Conservation (phyloP, 2,113 vertebrate species). For the Ctenodactylus gundi region DNA sequence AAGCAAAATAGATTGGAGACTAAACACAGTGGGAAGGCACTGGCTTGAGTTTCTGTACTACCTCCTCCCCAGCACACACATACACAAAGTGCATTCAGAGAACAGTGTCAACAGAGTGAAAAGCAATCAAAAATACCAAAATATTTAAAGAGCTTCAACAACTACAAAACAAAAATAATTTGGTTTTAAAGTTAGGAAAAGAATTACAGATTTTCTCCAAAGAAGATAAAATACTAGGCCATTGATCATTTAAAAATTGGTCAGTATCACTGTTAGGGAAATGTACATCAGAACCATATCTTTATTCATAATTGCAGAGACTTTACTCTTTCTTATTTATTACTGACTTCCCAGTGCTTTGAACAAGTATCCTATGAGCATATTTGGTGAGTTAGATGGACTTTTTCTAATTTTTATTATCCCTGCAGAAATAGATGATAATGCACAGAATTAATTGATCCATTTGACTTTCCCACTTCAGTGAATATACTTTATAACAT, state of each 20-base stretch:
- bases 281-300: no score
- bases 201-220: neutral
- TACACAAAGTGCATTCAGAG: neutral
- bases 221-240: neutral
- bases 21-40: neutral
- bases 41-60: neutral
- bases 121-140: neutral
- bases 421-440: constrained; percentile 10
- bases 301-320: neutral
- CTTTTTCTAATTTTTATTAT: constrained; percentile 34
- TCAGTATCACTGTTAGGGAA: neutral
- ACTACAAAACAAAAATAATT: neutral
- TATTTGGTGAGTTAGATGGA: constrained; percentile 15
- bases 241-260: neutral
- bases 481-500: constrained; percentile 1
- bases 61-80: neutral
- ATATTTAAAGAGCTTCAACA: neutral
- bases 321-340: neutral
- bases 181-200: neutral
- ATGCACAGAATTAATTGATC: constrained; percentile 16
- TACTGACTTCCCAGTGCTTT: neutral
- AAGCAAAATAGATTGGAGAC: no score
- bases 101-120: neutral
- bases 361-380: neutral
- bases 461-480: neutral